These are phyloP conservation scores for Thomomys bottae DNA, from an alignment of 2,113 vertebrate species.

Conservation along the genomic window DNA sequence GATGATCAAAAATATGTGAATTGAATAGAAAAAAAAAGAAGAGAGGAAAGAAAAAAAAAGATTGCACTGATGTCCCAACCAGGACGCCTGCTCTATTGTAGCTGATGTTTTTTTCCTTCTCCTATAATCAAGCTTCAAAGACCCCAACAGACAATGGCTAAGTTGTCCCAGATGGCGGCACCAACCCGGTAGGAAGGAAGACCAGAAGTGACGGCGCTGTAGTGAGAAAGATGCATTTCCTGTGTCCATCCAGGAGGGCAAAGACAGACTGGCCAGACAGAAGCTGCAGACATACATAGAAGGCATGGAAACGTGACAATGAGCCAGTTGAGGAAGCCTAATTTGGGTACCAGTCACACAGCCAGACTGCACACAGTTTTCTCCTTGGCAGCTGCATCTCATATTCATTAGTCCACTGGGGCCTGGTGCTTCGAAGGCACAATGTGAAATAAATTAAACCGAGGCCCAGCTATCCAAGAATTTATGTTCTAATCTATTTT, in stretches of 20 bases:
- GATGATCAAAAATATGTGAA: conserved; percentile 61
- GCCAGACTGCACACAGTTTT: background rate
- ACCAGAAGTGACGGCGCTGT: background rate
- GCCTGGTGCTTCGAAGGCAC: background rate
- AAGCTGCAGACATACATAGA: background rate
- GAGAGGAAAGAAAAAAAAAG: conserved; percentile 3
- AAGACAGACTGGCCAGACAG: background rate
- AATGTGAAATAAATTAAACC: conserved; percentile 64
- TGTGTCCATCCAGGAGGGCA: background rate
- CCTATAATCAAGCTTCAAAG: conserved; percentile 79
- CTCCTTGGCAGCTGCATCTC: background rate
- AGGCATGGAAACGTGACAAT: background rate
- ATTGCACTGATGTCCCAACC: conserved; percentile 29
- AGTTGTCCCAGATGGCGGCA: conserved; percentile 74
- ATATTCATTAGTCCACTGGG: background rate
- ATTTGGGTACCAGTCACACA: background rate
- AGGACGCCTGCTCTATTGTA: conserved; percentile 3
- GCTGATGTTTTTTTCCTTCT: conserved; percentile 48
- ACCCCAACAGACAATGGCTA: conserved; percentile 68
- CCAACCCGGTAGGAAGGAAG: background rate
- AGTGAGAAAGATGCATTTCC: background rate
- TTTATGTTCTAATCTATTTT: conserved; percentile 10
- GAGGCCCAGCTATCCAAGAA: conserved; percentile 35
- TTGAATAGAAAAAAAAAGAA: conserved; percentile 27
- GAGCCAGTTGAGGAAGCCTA: background rate